Evolutionary conservation across 2,888 invertebrate species (phyloP), one percentile per base, ranked within the genome.

Genomic region (Apocheima hispidaria): DNA sequence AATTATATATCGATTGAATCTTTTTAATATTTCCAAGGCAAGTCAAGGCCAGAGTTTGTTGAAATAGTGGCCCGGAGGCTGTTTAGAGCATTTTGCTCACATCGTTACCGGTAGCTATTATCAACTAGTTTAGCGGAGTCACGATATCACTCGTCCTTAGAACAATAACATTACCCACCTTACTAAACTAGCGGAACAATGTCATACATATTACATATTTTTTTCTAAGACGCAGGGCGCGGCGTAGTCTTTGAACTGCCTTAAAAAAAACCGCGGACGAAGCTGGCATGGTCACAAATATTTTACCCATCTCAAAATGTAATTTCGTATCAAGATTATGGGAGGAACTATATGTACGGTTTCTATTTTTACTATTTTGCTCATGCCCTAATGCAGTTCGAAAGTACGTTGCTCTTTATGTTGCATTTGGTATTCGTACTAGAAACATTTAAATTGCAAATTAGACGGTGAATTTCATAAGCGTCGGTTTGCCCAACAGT

Each of bases 391-490:
- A 14, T 14, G 21, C 2, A 28, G 28, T 26, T 28, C 0, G 28
- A 44, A 44, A 44, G 43, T 26, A 23, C 16, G 4, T 28, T 30
- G 20, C 20, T 48, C 20, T 10, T 46, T 10, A 21, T 18, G 40
- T 40, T 48, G 16, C 18, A 44, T 38, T 21, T 46, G 12, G 28
- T 18, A 9, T n/a, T 23, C 20, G 26, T 18, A n/a, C 40, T 40
- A 48, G 33, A 52, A 33, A 35, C 33, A 61, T 56, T 46, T 44
- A 16, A 60, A 60, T 55, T 55, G 55, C 55, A 46, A 55, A 61
- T 55, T 51, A 56, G 44, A 51, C 33, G 50, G 50, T 14, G 40
- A 35, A 51, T 51, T 38, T 51, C 50, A 35, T 33, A 55, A 61
- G 30, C 9, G 10, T 18, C 10, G 2, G 60, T 40, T 56, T 61